Evolutionary conservation across 2,888 invertebrate genomes (phyloP), one percentile per base, ranked within the genome.

Genomic region (Cephus rjabovi): DNA sequence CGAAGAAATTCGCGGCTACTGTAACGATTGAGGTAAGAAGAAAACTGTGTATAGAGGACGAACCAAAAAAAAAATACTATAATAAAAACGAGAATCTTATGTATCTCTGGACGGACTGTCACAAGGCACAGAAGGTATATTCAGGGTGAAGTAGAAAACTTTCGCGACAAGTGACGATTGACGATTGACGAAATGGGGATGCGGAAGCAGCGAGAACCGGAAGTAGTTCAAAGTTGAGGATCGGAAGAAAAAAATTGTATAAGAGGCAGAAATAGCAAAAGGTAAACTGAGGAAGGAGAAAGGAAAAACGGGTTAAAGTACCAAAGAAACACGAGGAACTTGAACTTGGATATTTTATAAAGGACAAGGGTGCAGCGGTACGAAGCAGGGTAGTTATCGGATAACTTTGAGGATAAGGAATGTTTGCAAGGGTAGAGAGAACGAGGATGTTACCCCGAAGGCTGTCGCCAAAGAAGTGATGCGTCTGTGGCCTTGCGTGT

Each of bases 401-500:
- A 56, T 56, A 56, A 56, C 56, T 15, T 9, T 23, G 56, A 56
- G 56, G 56, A 56, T 56, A 56, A 56, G 56, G 56, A 23, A 23
- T 56, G 56, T 56, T 56, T 71, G 68, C 68, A 76, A 80, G 78
- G 82, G 78, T 69, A 75, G 78, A 76, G 83, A 89, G 89, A 85
- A 87, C 86, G 84, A 87, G 88, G 89, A 90, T 91, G 90, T 86
- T 89, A 87, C 89, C 89, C 89, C 87, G 87, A 87, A 85, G 89
- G 89, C 89, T 88, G 91, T 90, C 90, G 90, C 88, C 87, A 90
- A 89, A 89, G 90, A 90, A 91, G 90, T 91, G 90, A 90, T 88
- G 76, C 89, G 86, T 88, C 87, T 87, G 87, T 87, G 86, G 88
- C 84, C 86, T 89, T 83, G 86, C 88, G 88, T 86, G 88, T 83